phyloP scores from a whole-genome alignment of 1,140 invertebrate species.

The Lamellibrachia luymesi region DNA sequence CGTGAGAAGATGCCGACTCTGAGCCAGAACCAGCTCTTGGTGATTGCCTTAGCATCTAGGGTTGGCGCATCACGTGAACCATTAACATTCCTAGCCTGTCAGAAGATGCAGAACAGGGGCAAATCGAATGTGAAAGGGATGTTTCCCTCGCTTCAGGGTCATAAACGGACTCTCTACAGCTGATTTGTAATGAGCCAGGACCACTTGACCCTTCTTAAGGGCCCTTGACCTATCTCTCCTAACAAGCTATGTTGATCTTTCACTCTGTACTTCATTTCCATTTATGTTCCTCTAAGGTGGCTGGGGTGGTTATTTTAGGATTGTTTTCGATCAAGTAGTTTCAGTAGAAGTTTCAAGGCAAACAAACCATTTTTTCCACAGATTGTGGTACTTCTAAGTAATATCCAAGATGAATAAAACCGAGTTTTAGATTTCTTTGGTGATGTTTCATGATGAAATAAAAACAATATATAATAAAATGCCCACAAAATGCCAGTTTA shows the following conservation, averaged over 20 bases:
- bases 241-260: background rate
- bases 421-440: too few relatives aligned
- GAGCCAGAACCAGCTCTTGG: background rate
- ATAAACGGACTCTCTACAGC: background rate
- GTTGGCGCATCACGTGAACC: background rate
- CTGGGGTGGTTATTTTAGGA: background rate
- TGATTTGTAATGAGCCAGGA: background rate
- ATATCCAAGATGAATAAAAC: too few relatives aligned
- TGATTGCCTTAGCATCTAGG: background rate
- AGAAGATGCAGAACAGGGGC: background rate
- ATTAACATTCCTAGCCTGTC: conserved; percentile 4
- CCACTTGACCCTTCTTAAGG: background rate
- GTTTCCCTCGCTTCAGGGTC: background rate
- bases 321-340: background rate
- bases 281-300: background rate
- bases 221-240: background rate
- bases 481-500: too few relatives aligned
- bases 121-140: background rate
- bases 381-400: too few relatives aligned
- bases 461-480: too few relatives aligned
- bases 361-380: too few relatives aligned
- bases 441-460: too few relatives aligned
- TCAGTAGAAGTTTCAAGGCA: too few relatives aligned
- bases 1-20: background rate
- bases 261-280: background rate